A percentile compares a stretch with the other conserved stretches of the same genome.
phyloP scores from a whole-genome alignment of 2,888 invertebrate genomes.

The Zygogramma bicolorata region DNA sequence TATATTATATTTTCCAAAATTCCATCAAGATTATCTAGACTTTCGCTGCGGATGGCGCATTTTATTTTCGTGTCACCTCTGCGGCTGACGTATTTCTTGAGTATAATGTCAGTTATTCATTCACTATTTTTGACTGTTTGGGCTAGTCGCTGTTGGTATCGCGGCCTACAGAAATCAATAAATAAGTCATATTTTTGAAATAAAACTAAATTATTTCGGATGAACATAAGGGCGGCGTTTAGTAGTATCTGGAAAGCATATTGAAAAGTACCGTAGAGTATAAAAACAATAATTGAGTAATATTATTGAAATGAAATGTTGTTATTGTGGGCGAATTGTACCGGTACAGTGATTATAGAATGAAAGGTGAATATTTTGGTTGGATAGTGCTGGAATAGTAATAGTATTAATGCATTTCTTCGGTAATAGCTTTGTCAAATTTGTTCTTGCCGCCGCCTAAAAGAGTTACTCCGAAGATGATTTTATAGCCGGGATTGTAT shows the following conservation, averaged over 20 bases:
- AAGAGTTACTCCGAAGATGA: constrained; percentile 24
- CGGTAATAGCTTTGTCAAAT: background rate
- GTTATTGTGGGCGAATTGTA: constrained; percentile 3
- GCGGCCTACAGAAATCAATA: background rate
- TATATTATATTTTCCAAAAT: too few relatives aligned
- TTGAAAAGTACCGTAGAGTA: constrained; percentile 4
- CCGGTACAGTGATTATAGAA: constrained; percentile 3
- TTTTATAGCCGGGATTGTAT: constrained; percentile 19
- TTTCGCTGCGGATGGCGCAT: too few relatives aligned
- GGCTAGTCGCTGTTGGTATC: background rate
- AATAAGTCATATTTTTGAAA: background rate
- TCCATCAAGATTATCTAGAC: too few relatives aligned
- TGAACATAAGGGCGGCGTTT: background rate
- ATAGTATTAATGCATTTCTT: background rate
- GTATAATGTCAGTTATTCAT: background rate
- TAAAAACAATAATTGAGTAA: background rate
- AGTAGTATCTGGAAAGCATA: constrained; percentile 9
- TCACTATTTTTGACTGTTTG: background rate
- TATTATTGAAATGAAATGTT: constrained; percentile 1
- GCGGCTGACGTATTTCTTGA: too few relatives aligned
- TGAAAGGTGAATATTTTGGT: constrained; percentile 2
- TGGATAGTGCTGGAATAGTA: constrained; percentile 1
- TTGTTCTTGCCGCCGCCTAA: constrained; percentile 2
- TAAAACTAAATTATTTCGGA: background rate
- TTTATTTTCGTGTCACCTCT: too few relatives aligned